phyloP scores from a whole-genome alignment of 2,797 vertebrate species.

The Glyptemys insculpta region DNA sequence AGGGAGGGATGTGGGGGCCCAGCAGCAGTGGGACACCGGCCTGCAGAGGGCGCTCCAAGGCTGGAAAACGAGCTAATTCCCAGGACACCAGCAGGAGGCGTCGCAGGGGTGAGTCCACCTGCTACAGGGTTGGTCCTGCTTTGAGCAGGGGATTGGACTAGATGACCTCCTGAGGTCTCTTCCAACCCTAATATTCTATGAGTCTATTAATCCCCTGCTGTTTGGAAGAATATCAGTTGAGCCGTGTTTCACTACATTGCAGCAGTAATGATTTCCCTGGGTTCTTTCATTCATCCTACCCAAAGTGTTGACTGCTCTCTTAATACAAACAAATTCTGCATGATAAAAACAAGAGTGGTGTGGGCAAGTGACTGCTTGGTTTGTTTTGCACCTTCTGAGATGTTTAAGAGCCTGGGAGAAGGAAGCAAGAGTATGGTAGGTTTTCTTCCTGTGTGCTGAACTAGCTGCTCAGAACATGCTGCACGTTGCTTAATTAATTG shows the following conservation, averaged over 20 bases:
- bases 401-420: neutral
- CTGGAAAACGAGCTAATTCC: too few relatives aligned
- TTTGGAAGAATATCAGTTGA: neutral
- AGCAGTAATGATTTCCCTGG: neutral
- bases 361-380: rapidly evolving
- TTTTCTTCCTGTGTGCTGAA: neutral
- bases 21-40: too few relatives aligned
- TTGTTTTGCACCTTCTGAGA: neutral
- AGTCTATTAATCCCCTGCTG: neutral
- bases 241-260: neutral
- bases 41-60: too few relatives aligned
- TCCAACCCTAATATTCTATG: too few relatives aligned
- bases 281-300: neutral
- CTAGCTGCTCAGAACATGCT: neutral
- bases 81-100: too few relatives aligned
- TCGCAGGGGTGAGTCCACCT: too few relatives aligned
- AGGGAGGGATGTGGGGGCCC: too few relatives aligned
- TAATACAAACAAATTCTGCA: neutral
- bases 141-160: too few relatives aligned
- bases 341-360: neutral
- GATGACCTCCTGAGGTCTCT: too few relatives aligned
- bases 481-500: constrained; percentile 13
- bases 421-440: neutral
- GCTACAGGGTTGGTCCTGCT: too few relatives aligned
- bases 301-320: neutral